A percentile compares a stretch with the other conserved stretches of the same genome.
These are phyloP conservation scores for Trissoscelio sp. DNA, from an alignment of 2,888 invertebrate species.

Conservation along the genomic window DNA sequence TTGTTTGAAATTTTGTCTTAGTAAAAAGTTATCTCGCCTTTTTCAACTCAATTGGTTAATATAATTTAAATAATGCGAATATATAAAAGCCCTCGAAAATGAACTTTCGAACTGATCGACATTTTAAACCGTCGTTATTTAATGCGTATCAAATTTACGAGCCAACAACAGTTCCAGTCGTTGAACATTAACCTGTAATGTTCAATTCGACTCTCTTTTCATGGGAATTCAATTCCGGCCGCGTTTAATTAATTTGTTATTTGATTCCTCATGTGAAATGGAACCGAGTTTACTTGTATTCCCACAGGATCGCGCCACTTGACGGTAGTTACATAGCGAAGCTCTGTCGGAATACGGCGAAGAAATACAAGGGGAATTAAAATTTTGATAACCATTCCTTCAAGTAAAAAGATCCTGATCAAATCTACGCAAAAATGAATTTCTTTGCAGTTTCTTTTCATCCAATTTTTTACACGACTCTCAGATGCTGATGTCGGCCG, in stretches of 20 bases:
- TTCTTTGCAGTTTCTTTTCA: slow-evolving; percentile 47
- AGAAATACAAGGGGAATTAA: slow-evolving; percentile 16
- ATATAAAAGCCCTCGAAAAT: neutral
- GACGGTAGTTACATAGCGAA: too few species aligned
- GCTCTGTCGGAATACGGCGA: neutral
- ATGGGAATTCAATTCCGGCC: slow-evolving; percentile 41
- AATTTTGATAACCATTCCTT: slow-evolving; percentile 37
- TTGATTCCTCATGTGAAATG: slow-evolving; percentile 56
- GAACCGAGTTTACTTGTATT: slow-evolving; percentile 31
- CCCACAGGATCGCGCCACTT: slow-evolving; percentile 17
- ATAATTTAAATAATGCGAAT: neutral
- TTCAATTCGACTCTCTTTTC: slow-evolving; percentile 28
- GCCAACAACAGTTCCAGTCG: neutral
- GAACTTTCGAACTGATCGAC: neutral
- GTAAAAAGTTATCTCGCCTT: neutral
- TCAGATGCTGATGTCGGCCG: slow-evolving; percentile 22
- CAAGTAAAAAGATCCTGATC: slow-evolving; percentile 24
- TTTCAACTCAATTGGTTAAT: neutral
- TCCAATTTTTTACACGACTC: slow-evolving; percentile 29
- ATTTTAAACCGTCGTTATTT: neutral
- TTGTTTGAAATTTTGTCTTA: too few species aligned
- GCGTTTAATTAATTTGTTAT: slow-evolving; percentile 58
- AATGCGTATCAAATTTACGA: neutral
- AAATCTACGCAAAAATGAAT: slow-evolving; percentile 51
- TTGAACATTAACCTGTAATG: neutral